Evolutionary conservation across 2,113 vertebrate species (phyloP).

Genomic region (Mormoops blainvillei): DNA sequence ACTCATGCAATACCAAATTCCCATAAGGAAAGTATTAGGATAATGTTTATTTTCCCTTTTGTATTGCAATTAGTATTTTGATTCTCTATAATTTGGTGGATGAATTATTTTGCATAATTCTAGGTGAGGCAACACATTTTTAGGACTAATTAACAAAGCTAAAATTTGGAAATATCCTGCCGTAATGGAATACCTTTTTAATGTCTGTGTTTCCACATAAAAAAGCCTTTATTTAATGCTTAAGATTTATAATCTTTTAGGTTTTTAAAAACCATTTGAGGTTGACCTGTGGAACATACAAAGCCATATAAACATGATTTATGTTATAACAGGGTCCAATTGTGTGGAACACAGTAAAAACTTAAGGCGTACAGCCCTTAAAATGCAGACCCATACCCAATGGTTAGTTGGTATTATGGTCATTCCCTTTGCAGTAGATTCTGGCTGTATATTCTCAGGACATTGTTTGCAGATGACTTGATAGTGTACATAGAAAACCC

Average conservation of each 20-base stretch:
- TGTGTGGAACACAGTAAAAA: neutral
- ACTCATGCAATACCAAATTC: neutral
- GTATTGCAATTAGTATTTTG: neutral
- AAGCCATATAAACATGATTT: neutral
- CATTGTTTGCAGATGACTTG: no score
- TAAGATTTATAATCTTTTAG: neutral
- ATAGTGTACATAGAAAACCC: no score
- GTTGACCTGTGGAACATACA: neutral
- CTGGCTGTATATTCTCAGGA: neutral
- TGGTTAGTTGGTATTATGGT: neutral
- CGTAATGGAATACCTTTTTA: neutral
- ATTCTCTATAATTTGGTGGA: neutral
- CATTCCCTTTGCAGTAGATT: slow-evolving; percentile 25
- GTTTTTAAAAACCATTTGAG: neutral
- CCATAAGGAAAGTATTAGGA: neutral
- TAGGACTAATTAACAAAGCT: neutral
- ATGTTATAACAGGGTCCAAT: neutral
- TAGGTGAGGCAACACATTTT: neutral
- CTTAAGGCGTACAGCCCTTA: neutral
- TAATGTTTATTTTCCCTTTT: neutral
- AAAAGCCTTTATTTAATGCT: neutral
- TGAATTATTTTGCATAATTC: slow-evolving; percentile 3
- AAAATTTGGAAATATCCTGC: neutral
- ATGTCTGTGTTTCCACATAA: neutral
- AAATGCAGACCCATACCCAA: neutral